Base-by-base conservation (phyloP, 2,888 invertebrate genomes). In the Halictus ligatus region DNA sequence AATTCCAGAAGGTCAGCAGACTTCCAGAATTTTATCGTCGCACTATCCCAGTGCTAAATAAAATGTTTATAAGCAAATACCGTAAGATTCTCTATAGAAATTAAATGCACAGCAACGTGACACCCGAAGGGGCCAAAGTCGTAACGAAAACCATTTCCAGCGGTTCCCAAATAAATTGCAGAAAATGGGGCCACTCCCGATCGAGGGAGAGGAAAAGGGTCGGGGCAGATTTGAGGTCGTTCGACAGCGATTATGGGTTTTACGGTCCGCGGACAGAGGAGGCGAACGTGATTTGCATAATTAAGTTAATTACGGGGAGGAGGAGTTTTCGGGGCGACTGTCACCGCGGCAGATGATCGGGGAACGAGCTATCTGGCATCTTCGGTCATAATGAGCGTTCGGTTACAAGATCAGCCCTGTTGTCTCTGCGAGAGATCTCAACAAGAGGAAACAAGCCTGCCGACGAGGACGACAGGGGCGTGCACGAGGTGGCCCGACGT, bases 351-450 rank as follows among this genome's bases (percentile, higher is more conserved):
- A 48, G 69, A 74, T 43, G n/a, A 67, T 67, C 43, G 64, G 72
- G 40, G n/a, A 75, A 58, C 67, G n/a, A 21, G 43, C 67, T 77
- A 89, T 81, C 82, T 86, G 43, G 54, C 84, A 84, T 86, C 76
- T 86, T 78, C 10, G 76, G 54, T 71, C 71, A 89, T 90, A 90
- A 89, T 89, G 87, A 90, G 81, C 83, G 73, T 88, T 85, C 80
- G 78, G 80, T 85, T 88, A 88, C 83, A 87, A 87, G 83, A 82
- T 87, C 86, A 80, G 75, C 46, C 40, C 50, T 35, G 79, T 82
- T 85, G 81, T 89, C 89, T 85, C 77, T 64, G 73, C 64, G 73
- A 46, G 60, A 81, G 84, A 90, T 88, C 84, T 89, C 75, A 64
- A 48, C 40, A 35, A 35, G 82, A 83, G 71, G 77, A 81, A 83